Base-by-base conservation (phyloP, 1,140 invertebrate genomes). In the Cylas formicarius region DNA sequence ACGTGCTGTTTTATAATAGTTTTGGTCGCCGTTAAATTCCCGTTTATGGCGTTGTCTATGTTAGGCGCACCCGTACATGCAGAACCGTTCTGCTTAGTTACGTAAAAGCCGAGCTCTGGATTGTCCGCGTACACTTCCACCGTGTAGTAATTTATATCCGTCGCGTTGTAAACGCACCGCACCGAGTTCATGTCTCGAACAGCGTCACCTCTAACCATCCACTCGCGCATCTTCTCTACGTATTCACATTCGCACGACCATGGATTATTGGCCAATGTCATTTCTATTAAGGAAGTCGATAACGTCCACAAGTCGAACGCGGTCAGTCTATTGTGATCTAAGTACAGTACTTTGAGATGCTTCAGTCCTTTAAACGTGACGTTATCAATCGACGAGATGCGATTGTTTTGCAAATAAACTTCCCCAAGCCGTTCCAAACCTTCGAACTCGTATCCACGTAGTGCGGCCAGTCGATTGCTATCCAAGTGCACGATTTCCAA, bases 201-300 rank as follows among this genome's bases (percentile, higher is more conserved):
- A 13, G 76, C 74, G 34, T 73, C 74, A 10, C 62, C 74, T 29
- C 74, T 72, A 27, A 76, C 72, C 41, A 84, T 73, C 79, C 86
- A 93, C 57, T 88, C 82, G 43, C 84, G 77, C 56, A 89, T 79
- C 59, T 78, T 75, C 58, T 82, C 79, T 6, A 84, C 76, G 59
- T 86, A 90, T 50, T 84, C 80, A 68, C 90, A 93, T 42, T 87
- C 81, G 65, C 90, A 93, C 19, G 80, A 82, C 88, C 88, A 94
- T 2, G 84, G 84, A 65, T 93, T 94, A 4, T 72, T 75, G 1
- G 82, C 74, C 20, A 93, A 63, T 1, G 74, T 79, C 39, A 90
- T 63, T 55, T 81, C 76, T 17, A 70, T 76, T 27, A 92, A 69
- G 4, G 75, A 70, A 1, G 72, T 66, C 38, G 79, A 76, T 53